Evolutionary conservation across 1,140 invertebrate genomes (phyloP).

Genomic region (Brachionus rubens): DNA sequence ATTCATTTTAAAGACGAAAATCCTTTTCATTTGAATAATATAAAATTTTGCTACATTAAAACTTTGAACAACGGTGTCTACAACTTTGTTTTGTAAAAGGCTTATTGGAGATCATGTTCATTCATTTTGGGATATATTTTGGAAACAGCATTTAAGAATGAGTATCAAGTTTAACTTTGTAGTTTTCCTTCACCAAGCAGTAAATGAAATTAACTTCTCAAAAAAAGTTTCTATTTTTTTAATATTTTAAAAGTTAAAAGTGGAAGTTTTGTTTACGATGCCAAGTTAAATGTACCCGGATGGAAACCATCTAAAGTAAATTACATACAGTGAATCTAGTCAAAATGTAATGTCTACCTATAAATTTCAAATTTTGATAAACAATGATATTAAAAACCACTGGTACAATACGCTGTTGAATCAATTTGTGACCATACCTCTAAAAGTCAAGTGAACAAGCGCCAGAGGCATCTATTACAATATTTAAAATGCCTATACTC

Average conservation of each 20-base stretch:
- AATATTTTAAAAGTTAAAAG: conserved; percentile 72
- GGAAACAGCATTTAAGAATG: conserved; percentile 74
- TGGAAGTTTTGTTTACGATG: conserved; percentile 88
- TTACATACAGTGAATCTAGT: too few relatives aligned
- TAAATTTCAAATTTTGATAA: too few relatives aligned
- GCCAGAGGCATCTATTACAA: too few relatives aligned
- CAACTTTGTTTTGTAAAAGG: too few relatives aligned
- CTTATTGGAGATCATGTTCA: conserved; percentile 87
- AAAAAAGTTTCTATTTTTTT: conserved; percentile 47
- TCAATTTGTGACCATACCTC: too few relatives aligned
- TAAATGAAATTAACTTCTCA: conserved; percentile 52
- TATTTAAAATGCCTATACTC: too few relatives aligned
- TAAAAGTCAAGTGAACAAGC: too few relatives aligned
- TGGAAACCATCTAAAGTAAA: conserved; percentile 81
- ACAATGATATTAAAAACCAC: too few relatives aligned
- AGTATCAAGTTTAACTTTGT: conserved; percentile 73
- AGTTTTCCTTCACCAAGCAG: conserved; percentile 78
- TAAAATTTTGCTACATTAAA: too few relatives aligned
- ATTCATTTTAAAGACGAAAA: conserved; percentile 72
- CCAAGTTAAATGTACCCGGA: conserved; percentile 69
- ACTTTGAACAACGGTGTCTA: too few relatives aligned
- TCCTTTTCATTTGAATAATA: conserved; percentile 58
- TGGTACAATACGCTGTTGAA: too few relatives aligned
- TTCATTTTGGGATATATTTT: conserved; percentile 77
- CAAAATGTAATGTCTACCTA: too few relatives aligned